Evolutionary conservation across 1,140 invertebrate genomes (phyloP), one percentile per base, ranked within the genome.

Genomic region (Neelides sp.): DNA sequence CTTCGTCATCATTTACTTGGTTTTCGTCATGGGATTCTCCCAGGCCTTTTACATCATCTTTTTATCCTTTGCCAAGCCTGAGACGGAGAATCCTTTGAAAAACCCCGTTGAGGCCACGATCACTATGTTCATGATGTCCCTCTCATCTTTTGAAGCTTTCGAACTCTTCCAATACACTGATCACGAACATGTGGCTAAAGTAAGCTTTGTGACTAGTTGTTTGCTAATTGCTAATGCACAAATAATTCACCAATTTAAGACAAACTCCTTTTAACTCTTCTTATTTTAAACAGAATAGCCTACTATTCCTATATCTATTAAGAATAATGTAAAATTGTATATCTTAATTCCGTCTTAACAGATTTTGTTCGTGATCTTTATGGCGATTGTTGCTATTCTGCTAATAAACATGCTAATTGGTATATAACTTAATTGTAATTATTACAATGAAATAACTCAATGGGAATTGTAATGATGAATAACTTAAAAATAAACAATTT

Each of bases 361-460:
- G 87, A 71, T 88, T 23, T 69, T 94, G 19, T 97, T 96, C 69
- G 82, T 96, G 13, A 71, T 96, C 1, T 98, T 92, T 69, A 96
- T 97, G 89, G 85, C 83, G 42, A 85, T 97, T 62, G 93, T 97
- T 19, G 87, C 88, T 1, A 83, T 98, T 57, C 71, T 98, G 8
- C 71, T 98, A 47, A 85, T 98, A 13, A 98, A 98, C 75, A 92
- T 98, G 88, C 74, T 98, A 64, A 98, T 98, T 63, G n/a, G n/a
- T n/a, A n/a, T n/a, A n/a, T n/a, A n/a, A n/a, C n/a, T n/a, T n/a
- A n/a, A n/a, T n/a, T n/a, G n/a, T n/a, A n/a, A n/a, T n/a, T n/a
- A n/a, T n/a, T n/a, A n/a, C n/a, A n/a, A n/a, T n/a, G n/a, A n/a
- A n/a, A n/a, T n/a, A n/a, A n/a, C n/a, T n/a, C n/a, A n/a, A n/a